phyloP scores from a whole-genome alignment of 2,888 invertebrate genomes.

The Dasysyrphus albostriatus region DNA sequence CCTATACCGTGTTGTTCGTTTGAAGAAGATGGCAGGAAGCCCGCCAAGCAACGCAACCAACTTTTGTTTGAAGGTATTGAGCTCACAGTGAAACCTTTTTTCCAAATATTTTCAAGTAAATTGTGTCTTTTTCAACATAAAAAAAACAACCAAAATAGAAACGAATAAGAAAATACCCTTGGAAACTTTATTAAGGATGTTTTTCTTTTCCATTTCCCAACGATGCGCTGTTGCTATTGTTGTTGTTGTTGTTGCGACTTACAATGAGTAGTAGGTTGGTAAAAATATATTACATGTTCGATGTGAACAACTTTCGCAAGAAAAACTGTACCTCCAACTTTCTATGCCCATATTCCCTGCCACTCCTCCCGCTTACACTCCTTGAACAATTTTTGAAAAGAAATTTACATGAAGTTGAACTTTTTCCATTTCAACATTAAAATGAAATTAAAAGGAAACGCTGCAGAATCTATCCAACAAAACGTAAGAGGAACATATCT shows the following conservation, averaged over 20 bases:
- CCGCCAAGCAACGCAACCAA: neutral
- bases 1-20: conserved; percentile 36
- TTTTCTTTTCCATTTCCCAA: conserved; percentile 47
- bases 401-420: conserved; percentile 70
- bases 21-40: neutral
- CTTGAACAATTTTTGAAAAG: conserved; percentile 23
- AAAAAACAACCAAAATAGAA: conserved; percentile 5
- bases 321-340: conserved; percentile 13
- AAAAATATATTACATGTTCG: conserved; percentile 45
- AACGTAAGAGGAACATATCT: conserved; percentile 9
- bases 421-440: conserved; percentile 65
- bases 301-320: conserved; percentile 29
- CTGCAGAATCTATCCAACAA: neutral
- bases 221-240: conserved; percentile 5
- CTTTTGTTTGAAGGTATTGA: conserved; percentile 16
- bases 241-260: conserved; percentile 19
- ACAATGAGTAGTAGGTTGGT: neutral
- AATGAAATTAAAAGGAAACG: conserved; percentile 56
- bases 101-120: conserved; percentile 45
- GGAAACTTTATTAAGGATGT: conserved; percentile 62
- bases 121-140: conserved; percentile 17
- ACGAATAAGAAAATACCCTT: conserved; percentile 28
- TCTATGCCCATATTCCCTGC: neutral
- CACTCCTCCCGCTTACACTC: neutral
- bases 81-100: conserved; percentile 32